Conservation (phyloP, 2,113 vertebrate species). For the Onychorhynchus coronatus region DNA sequence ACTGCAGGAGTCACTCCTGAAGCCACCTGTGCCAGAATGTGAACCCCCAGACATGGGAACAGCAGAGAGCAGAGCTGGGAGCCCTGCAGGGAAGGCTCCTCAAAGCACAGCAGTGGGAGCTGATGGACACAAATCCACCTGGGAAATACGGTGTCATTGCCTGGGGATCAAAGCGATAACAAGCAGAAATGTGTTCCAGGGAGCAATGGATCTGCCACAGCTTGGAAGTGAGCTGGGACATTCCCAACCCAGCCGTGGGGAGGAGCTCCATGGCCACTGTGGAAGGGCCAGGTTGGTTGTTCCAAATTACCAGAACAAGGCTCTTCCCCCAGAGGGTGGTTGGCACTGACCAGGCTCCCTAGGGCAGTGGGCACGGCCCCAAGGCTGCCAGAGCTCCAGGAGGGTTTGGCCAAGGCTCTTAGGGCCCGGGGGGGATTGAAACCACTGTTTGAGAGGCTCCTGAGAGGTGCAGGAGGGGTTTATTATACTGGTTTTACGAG, state of each 20-base stretch:
- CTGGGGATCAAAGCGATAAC: neutral
- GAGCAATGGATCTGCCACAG: neutral
- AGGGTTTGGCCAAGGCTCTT: neutral
- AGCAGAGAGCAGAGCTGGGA: neutral
- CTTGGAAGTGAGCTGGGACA: neutral
- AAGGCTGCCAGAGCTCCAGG: neutral
- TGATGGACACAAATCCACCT: neutral
- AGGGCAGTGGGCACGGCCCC: neutral
- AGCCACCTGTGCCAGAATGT: neutral
- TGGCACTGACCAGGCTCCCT: neutral
- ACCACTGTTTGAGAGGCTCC: neutral
- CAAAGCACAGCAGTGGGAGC: neutral
- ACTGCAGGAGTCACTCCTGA: neutral
- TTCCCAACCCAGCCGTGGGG: neutral
- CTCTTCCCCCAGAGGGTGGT: neutral
- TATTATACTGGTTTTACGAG: neutral
- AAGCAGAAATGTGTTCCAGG: neutral
- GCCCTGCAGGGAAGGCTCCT: neutral
- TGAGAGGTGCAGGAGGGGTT: neutral
- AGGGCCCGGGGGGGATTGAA: neutral
- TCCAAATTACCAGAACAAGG: neutral
- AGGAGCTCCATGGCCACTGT: neutral
- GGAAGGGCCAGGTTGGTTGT: accelerated
- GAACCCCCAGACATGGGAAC: accelerated
- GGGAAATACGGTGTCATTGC: neutral